Conservation (phyloP, 2,113 vertebrate genomes). For the Rhynchomys soricoides region DNA sequence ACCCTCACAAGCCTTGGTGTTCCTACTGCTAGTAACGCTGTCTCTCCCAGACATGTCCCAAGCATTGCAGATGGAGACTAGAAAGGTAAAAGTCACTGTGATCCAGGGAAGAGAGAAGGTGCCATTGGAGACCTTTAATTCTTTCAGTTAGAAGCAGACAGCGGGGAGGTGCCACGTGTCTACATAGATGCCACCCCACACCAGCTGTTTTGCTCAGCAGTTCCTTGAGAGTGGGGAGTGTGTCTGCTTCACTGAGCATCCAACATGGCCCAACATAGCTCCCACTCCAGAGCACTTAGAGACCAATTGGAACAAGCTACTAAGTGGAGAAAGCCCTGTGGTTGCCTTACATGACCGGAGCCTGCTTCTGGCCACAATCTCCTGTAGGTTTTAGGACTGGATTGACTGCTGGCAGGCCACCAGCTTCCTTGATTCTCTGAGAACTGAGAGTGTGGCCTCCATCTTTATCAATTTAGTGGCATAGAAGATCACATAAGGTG, state of each 20-base stretch:
- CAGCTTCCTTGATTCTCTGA: neutral
- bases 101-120: neutral
- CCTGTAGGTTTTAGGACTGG: neutral
- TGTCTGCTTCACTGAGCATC: neutral
- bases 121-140: neutral
- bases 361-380: neutral
- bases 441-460: neutral
- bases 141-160: neutral
- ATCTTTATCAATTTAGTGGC: neutral
- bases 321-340: neutral
- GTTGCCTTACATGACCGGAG: too few relatives aligned
- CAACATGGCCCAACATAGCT: neutral
- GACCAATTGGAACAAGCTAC: too few relatives aligned
- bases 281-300: neutral
- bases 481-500: neutral
- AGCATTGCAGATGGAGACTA: neutral
- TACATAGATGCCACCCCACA: neutral
- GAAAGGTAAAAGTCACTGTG: neutral
- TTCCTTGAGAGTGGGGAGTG: neutral
- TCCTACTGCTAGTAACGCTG: fast-evolving
- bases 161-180: neutral
- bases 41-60: neutral
- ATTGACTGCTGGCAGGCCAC: neutral
- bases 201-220: neutral
- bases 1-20: neutral